Conservation (phyloP, 2,797 vertebrate species). For the Microchirus variegatus region DNA sequence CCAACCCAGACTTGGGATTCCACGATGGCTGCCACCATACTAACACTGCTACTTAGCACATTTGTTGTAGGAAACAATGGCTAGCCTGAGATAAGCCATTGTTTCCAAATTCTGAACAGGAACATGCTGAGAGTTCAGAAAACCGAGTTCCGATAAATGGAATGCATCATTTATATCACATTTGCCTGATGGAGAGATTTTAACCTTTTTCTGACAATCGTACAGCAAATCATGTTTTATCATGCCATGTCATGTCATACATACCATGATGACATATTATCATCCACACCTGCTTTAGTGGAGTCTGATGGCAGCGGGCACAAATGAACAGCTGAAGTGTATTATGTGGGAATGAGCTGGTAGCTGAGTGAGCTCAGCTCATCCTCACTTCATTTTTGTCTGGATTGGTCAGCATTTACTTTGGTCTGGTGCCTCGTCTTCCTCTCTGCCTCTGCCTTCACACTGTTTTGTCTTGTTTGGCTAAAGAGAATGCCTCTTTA, state of each 20-base stretch:
- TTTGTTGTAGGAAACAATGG: too few species aligned
- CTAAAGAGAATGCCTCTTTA: conserved; percentile 5
- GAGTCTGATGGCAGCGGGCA: conserved; percentile 29
- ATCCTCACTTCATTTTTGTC: conserved; percentile 1
- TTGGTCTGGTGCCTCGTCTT: conserved; percentile 8
- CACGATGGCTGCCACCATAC: too few species aligned
- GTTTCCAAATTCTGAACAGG: too few species aligned
- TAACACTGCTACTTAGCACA: too few species aligned
- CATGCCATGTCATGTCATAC: conserved; percentile 5
- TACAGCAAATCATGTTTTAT: neutral
- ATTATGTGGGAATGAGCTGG: conserved; percentile 11
- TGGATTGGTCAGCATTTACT: neutral
- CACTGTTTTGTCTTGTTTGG: conserved; percentile 8
- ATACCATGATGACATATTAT: neutral
- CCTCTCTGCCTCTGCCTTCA: conserved; percentile 22
- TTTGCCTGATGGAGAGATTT: too few species aligned
- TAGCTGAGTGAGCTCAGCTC: conserved; percentile 17
- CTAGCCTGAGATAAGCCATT: too few species aligned
- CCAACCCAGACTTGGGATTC: too few species aligned
- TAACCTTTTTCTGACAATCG: too few species aligned
- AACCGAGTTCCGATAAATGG: too few species aligned
- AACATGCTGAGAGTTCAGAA: too few species aligned
- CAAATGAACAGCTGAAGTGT: conserved; percentile 3
- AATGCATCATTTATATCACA: too few species aligned
- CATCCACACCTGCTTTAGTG: conserved; percentile 12